Conservation (phyloP, 2,113 vertebrate genomes). For the Steatornis caripensis region DNA sequence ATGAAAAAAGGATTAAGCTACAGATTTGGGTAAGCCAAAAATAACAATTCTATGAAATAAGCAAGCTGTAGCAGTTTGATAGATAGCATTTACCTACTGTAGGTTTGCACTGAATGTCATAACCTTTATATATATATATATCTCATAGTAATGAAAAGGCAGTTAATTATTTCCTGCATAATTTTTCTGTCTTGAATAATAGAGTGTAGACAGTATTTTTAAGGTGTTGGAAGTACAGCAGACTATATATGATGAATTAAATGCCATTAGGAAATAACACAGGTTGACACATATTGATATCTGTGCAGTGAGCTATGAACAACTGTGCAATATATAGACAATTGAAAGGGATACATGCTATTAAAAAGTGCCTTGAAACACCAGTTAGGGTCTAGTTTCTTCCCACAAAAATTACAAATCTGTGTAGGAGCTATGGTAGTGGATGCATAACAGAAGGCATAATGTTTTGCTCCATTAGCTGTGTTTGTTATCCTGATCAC, state of each 20-base stretch:
- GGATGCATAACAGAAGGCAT: background rate
- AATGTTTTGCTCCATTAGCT: background rate
- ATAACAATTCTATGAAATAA: background rate
- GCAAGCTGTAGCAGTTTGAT: background rate
- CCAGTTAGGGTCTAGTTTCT: background rate
- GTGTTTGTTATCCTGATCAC: background rate
- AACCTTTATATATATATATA: background rate
- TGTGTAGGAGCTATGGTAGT: background rate
- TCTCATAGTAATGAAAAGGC: background rate
- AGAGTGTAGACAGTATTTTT: background rate
- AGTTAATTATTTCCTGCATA: background rate
- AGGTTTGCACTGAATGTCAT: background rate
- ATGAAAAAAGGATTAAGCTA: conserved; percentile 97
- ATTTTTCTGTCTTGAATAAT: background rate
- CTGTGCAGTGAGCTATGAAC: background rate
- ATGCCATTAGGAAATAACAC: background rate
- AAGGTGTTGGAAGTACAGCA: background rate
- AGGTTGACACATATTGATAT: background rate
- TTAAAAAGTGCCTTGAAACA: background rate
- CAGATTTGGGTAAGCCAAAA: conserved; percentile 93
- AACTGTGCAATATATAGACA: background rate
- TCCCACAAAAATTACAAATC: background rate
- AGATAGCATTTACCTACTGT: background rate
- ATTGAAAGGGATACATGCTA: background rate
- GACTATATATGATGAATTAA: background rate